A percentile compares a stretch with the other conserved stretches of the same genome.
Evolutionary conservation across 2,113 vertebrate species (phyloP).

Genomic region (Colaptes auratus): DNA sequence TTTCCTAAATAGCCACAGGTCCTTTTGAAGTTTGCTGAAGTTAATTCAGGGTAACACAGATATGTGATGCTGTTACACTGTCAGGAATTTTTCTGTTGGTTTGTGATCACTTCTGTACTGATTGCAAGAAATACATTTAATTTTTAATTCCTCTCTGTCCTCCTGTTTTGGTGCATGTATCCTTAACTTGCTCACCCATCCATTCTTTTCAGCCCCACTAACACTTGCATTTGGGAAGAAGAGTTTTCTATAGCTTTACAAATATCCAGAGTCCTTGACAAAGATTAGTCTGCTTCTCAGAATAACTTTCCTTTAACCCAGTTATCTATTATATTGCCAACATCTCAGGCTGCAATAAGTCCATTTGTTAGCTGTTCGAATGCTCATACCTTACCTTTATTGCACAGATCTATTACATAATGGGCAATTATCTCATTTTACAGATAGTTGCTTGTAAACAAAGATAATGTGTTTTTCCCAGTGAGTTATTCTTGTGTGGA

Average conservation of each 20-base stretch:
- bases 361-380: conserved; percentile 31
- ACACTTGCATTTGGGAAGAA: background rate
- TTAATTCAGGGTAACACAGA: background rate
- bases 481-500: background rate
- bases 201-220: background rate
- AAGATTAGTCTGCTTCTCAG: background rate
- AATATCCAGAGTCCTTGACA: background rate
- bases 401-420: conserved; percentile 2
- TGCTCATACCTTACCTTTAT: conserved; percentile 6
- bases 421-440: conserved; percentile 39
- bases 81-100: background rate
- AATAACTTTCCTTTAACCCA: background rate
- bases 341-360: background rate
- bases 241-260: background rate
- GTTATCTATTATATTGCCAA: background rate
- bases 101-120: background rate
- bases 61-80: background rate
- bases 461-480: background rate
- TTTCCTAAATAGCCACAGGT: background rate
- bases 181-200: background rate
- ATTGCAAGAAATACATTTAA: background rate
- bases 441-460: conserved; percentile 39
- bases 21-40: background rate
- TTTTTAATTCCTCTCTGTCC: background rate
- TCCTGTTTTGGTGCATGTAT: background rate